These are phyloP conservation scores for Lasioglossum pauxillum DNA, from an alignment of 2,888 invertebrate genomes.

Conservation along the genomic window DNA sequence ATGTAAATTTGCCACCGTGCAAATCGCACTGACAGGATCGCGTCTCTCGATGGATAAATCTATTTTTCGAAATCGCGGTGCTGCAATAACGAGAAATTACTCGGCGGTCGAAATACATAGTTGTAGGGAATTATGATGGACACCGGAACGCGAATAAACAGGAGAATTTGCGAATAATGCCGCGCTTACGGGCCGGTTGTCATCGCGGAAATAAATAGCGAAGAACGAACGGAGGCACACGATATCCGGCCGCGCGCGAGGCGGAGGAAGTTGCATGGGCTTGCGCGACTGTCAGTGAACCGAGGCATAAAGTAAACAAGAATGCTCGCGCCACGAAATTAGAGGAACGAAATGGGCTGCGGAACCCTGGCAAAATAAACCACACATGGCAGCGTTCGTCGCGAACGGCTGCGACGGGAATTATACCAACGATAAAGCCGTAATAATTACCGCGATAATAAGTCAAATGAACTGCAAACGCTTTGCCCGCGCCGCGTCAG, in stretches of 20 bases:
- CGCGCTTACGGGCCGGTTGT: neutral
- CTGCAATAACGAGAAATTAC: neutral
- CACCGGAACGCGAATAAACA: slow-evolving; percentile 32
- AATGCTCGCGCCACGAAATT: slow-evolving; percentile 52
- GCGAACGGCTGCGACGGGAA: slow-evolving; percentile 15
- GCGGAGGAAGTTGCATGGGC: slow-evolving; percentile 44
- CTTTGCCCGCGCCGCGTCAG: neutral
- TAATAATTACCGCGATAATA: slow-evolving; percentile 52
- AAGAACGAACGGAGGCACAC: slow-evolving; percentile 23
- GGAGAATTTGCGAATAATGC: slow-evolving; percentile 14
- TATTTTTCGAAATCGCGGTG: neutral
- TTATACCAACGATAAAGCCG: slow-evolving; percentile 35
- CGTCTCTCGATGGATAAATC: neutral
- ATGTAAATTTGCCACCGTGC: neutral
- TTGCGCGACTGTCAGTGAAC: slow-evolving; percentile 36
- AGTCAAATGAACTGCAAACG: slow-evolving; percentile 49
- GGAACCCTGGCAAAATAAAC: slow-evolving; percentile 46
- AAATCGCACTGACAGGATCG: neutral
- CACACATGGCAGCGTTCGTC: slow-evolving; percentile 15
- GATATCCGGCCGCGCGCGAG: slow-evolving; percentile 41
- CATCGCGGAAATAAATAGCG: slow-evolving; percentile 42
- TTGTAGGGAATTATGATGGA: neutral
- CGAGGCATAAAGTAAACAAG: slow-evolving; percentile 57
- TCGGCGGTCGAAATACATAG: neutral
- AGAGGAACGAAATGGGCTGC: slow-evolving; percentile 45